These are phyloP conservation scores for Penaeus vannamei DNA, from an alignment of 1,140 invertebrate species.

Conservation along the genomic window DNA sequence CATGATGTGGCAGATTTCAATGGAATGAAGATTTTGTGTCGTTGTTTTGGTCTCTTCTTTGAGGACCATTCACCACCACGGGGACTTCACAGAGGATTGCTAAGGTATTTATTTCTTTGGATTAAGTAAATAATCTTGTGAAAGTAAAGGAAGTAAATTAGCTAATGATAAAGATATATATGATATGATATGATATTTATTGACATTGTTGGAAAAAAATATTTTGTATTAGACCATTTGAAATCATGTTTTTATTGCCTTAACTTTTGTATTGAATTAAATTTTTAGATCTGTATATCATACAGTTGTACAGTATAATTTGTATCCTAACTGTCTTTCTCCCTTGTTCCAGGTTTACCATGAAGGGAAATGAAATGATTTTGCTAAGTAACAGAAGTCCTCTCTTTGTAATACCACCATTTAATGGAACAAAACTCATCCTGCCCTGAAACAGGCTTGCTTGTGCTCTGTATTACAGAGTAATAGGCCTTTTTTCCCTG, in stretches of 20 bases:
- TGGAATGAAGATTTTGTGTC: conserved; percentile 49
- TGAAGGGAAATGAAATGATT: conserved; percentile 42
- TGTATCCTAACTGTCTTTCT: neutral
- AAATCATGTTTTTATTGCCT: neutral
- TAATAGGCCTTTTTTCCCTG: no score
- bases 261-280: neutral
- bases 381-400: conserved; percentile 40
- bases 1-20: conserved; percentile 10
- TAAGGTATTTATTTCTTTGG: neutral
- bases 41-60: conserved; percentile 50
- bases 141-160: neutral
- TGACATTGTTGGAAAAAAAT: no score
- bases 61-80: neutral
- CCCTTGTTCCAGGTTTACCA: conserved; percentile 39
- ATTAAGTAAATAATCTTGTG: neutral
- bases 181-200: no score
- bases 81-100: conserved; percentile 24
- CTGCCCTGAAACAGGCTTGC: no score
- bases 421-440: neutral
- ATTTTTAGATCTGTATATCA: neutral
- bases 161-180: no score
- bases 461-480: no score
- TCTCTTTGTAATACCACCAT: conserved; percentile 27
- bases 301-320: neutral
- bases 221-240: no score